Percentiles rank a stretch among this genome's conserved stretches.
These are phyloP conservation scores for Hyles lineata DNA, from an alignment of 2,888 invertebrate genomes.

Conservation along the genomic window DNA sequence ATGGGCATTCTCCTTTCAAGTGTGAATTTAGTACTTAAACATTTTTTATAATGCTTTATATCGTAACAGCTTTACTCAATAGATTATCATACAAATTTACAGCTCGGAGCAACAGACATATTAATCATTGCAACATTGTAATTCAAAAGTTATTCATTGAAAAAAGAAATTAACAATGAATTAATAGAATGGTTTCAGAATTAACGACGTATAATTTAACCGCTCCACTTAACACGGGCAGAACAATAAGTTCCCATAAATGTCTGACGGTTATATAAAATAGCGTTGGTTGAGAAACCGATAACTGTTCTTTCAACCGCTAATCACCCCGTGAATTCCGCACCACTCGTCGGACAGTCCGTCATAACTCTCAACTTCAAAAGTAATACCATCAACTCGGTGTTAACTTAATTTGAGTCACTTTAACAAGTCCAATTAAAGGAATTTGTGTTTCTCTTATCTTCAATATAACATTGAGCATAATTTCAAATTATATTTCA, in stretches of 20 bases:
- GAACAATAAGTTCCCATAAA: slow-evolving; percentile 64
- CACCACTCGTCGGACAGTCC: slow-evolving; percentile 73
- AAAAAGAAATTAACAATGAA: slow-evolving; percentile 27
- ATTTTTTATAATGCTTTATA: not conserved
- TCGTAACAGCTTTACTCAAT: not conserved
- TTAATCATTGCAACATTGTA: slow-evolving; percentile 22
- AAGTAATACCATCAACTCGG: slow-evolving; percentile 85
- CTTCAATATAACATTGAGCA: slow-evolving; percentile 86
- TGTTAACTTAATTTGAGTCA: slow-evolving; percentile 86
- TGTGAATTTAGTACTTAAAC: too few relatives aligned
- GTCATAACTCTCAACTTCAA: slow-evolving; percentile 82
- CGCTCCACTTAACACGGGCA: slow-evolving; percentile 45
- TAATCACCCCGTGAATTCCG: slow-evolving; percentile 72
- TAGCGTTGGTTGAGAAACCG: slow-evolving; percentile 60
- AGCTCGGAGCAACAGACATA: not conserved
- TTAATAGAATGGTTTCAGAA: slow-evolving; percentile 28
- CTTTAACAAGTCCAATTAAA: slow-evolving; percentile 86
- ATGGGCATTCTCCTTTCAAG: too few relatives aligned
- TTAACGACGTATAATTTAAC: slow-evolving; percentile 40
- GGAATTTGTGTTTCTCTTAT: slow-evolving; percentile 86
- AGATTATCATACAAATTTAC: not conserved
- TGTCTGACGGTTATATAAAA: slow-evolving; percentile 64
- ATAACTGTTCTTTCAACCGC: slow-evolving; percentile 74
- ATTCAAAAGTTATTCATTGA: slow-evolving; percentile 23
- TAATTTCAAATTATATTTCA: slow-evolving; percentile 86